Evolutionary conservation across 2,888 invertebrate genomes (phyloP).

Genomic region (Ypsolopha scabrella): DNA sequence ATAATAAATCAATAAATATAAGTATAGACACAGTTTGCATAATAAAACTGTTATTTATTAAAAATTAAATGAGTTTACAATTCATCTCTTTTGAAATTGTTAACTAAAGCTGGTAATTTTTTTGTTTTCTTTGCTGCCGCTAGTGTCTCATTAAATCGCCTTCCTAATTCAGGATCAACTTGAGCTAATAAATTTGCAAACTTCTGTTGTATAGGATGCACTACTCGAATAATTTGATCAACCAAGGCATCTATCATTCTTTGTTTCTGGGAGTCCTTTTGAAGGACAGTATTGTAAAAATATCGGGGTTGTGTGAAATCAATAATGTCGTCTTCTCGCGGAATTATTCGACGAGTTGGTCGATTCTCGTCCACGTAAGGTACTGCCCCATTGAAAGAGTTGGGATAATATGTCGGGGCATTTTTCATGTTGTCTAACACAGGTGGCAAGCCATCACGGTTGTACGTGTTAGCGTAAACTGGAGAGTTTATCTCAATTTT

Average conservation of each 20-base stretch:
- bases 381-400: conserved; percentile 89
- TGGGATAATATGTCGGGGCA: conserved; percentile 94
- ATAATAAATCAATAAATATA: too few species aligned
- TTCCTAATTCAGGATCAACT: not conserved
- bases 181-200: not conserved
- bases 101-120: not conserved
- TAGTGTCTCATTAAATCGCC: not conserved
- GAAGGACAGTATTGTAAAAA: not conserved
- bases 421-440: conserved; percentile 82
- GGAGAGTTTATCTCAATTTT: conserved; percentile 39
- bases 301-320: not conserved
- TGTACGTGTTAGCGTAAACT: conserved; percentile 28
- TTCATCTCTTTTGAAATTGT: not conserved
- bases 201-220: not conserved
- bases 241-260: not conserved
- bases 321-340: not conserved
- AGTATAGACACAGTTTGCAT: too few species aligned
- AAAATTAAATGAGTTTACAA: too few species aligned
- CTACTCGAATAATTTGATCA: not conserved
- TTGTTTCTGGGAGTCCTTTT: not conserved
- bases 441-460: conserved; percentile 71
- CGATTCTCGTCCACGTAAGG: conserved; percentile 60
- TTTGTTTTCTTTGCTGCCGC: not conserved
- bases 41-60: too few species aligned
- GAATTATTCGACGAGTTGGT: conserved; percentile 14